Base-by-base conservation (phyloP, 2,113 vertebrate species). In the Fukomys damarensis region DNA sequence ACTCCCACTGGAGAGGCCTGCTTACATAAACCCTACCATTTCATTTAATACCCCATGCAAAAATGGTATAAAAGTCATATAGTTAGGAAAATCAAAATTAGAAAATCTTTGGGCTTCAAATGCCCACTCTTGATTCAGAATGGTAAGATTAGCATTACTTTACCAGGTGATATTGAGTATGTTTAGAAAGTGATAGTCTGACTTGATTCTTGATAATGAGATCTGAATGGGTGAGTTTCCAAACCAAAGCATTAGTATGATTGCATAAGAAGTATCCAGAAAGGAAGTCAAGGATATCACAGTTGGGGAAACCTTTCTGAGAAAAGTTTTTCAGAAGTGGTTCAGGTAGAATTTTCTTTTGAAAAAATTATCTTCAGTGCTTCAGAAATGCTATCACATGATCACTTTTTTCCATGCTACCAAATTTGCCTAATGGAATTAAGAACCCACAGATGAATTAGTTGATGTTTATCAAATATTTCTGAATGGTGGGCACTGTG, bases 361-460 rank as follows among this genome's bases (percentile, higher is more conserved):
- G 26, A 92, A 85, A 43, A 13, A 89, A 93, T 43, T 89, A 17
- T 72, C 54, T 87, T 90, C 38, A 74, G 46, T 83, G 35, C 17
- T 93, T 81, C 81, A 89, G 87, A 87, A 97, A 90, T 43, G 7
- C 5, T 77, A 2, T 86, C 32, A 80, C 49, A 19, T 56, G 52
- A 32, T 59, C 35, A 68, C 5, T 68, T 76, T 79, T 92, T 82
- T 82, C 61, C 79, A 24, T 65, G 61, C 10, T 83, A 52, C 20
- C 30, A 86, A 87, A 76, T 80, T 94, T 97, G 46, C 32, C 35
- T 90, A 24, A 91, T 87, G 56, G 56, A 95, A 96, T 94, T 86
- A 74, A 32, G 52, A 86, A 61, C 61, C 9, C 74, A 16, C 3
- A 54, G 80, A 41, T 35, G 68, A 85, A 28, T 52, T 86, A 79